Percentiles rank a stretch among this genome's conserved stretches.
Conservation (phyloP, 2,888 invertebrate genomes). For the Drosophila mayaguana region DNA sequence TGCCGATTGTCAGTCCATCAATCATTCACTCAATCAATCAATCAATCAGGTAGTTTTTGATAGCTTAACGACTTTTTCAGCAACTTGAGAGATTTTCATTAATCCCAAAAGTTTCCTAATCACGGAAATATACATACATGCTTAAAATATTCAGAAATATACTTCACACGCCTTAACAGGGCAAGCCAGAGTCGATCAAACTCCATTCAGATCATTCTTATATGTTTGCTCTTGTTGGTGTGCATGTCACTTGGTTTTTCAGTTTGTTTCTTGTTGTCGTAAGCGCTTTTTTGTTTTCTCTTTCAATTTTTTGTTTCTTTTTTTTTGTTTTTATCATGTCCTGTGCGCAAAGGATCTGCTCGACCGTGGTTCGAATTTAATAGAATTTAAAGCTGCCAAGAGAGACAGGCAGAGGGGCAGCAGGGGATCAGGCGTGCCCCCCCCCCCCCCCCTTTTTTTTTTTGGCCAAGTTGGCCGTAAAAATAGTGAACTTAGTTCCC, state of each 20-base stretch:
- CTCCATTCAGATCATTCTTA: background rate
- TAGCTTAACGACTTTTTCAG: background rate
- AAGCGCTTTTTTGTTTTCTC: conserved; percentile 44
- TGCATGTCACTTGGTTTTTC: conserved; percentile 49
- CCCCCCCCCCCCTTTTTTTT: conserved; percentile 30
- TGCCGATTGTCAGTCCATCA: background rate
- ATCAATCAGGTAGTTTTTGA: background rate
- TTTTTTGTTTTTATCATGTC: conserved; percentile 27
- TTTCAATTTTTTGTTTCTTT: background rate
- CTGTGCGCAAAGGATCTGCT: conserved; percentile 24
- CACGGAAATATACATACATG: too few relatives aligned
- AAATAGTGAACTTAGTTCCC: conserved; percentile 60
- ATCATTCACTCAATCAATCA: background rate
- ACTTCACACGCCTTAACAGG: too few relatives aligned
- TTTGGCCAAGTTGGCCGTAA: conserved; percentile 74
- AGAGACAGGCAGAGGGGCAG: background rate
- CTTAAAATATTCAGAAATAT: too few relatives aligned
- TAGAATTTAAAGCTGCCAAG: conserved; percentile 71
- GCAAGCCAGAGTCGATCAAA: background rate
- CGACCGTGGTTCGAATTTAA: conserved; percentile 56
- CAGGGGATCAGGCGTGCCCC: conserved; percentile 5
- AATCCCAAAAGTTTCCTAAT: background rate
- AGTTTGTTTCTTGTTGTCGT: conserved; percentile 51
- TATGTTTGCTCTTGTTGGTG: conserved; percentile 42
- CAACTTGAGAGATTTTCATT: background rate